Percentiles rank a stretch among this genome's conserved stretches.
These are phyloP conservation scores for Limnephilus rhombicus DNA, from an alignment of 2,888 invertebrate species.

Conservation along the genomic window DNA sequence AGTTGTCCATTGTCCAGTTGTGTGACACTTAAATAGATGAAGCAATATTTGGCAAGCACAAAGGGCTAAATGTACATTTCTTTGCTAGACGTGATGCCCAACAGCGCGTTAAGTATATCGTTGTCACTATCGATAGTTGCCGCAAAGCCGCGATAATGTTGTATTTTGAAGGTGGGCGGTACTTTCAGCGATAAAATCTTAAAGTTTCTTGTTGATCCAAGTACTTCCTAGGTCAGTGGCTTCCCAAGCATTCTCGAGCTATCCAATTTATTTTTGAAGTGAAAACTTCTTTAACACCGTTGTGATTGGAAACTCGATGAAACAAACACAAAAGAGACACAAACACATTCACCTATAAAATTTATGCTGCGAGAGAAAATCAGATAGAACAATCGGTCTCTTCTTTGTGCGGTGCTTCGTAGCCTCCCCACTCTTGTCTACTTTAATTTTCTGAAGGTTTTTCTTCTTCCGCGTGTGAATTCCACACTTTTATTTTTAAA, in stretches of 20 bases:
- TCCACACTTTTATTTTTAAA: too few species aligned
- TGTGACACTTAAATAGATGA: neutral
- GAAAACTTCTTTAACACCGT: too few species aligned
- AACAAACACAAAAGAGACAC: too few species aligned
- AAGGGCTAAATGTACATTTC: neutral
- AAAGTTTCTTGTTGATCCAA: neutral
- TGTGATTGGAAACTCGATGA: too few species aligned
- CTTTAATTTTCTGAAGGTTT: too few species aligned
- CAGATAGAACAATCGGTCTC: too few species aligned
- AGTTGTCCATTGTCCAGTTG: neutral
- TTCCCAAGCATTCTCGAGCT: neutral
- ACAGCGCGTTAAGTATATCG: neutral
- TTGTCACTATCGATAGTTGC: neutral
- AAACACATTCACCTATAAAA: too few species aligned
- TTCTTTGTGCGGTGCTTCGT: too few species aligned
- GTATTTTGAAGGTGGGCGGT: neutral
- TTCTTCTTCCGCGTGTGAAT: too few species aligned
- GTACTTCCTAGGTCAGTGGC: neutral
- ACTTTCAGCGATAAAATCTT: neutral
- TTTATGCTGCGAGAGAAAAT: too few species aligned
- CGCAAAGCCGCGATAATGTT: neutral
- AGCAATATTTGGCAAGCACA: neutral
- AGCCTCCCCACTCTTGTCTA: too few species aligned
- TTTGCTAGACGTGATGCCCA: neutral
- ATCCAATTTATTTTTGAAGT: too few species aligned